Evolutionary conservation across 2,888 invertebrate species (phyloP), one percentile per base, ranked within the genome.

Genomic region (Chrysolina oricalcia): DNA sequence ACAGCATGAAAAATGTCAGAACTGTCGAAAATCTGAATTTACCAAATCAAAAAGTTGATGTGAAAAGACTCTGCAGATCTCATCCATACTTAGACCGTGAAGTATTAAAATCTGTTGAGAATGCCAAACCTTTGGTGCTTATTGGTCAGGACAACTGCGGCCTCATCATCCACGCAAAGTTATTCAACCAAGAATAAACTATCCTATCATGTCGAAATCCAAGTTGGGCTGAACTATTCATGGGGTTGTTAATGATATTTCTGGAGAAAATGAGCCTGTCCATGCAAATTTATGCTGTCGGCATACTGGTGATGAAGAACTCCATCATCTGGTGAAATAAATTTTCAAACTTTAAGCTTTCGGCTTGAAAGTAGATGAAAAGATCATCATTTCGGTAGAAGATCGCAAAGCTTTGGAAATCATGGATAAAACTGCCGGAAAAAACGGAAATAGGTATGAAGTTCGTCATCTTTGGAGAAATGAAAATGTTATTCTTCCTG

Each of bases 121-220:
- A 9, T 23, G 17, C 27, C 62, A 23, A 62, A 62, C 62, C 27
- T 27, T 11, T 27, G 27, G 5, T 62, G 2, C n/a, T 23, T n/a
- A 62, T 23, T 15, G 62, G 23, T 19, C 62, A 62, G 17, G 62
- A 62, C 27, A 62, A 35, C 15, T 62, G 62, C n/a, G 62, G 62
- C 9, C 35, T 62, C 19, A 56, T 56, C 19, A 23, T 56, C 56
- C 56, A 19, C 21, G n/a, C 6, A 10, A 56, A 13, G 27, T 56
- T 56, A 56, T 56, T 19, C 56, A 56, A 23, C 56, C 56, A n/a
- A n/a, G n/a, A n/a, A n/a, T n/a, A n/a, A n/a, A n/a, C n/a, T n/a
- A n/a, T n/a, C n/a, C n/a, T n/a, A n/a, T n/a, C n/a, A n/a, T n/a
- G n/a, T n/a, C n/a, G n/a, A n/a, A n/a, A n/a, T n/a, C n/a, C n/a